Evolutionary conservation across 1,140 invertebrate genomes (phyloP), one percentile per base, ranked within the genome.

Genomic region (Drosophila nigromelanica): DNA sequence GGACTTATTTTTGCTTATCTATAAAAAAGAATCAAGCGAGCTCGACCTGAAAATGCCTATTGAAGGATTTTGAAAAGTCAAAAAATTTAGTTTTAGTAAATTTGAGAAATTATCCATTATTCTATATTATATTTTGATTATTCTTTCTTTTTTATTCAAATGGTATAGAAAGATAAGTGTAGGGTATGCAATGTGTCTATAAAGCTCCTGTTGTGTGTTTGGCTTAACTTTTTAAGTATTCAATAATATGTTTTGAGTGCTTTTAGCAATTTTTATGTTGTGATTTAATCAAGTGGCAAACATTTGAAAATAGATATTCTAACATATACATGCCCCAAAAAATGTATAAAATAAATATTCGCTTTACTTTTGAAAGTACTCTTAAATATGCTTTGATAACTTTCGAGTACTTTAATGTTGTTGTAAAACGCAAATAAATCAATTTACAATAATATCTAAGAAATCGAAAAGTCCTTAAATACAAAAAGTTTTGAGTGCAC

Each of bases 1-100:
- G 7, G 37, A 4, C 54, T 35, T 52, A 35, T 37, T 18, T 52
- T 14, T 18, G 50, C 50, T 15, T 14, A 37, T 33, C 54, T 56
- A 27, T 43, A 43, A 15, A 33, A 30, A 43, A 14, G 15, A 15
- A n/a, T 14, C n/a, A 4, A 7, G 3, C 4, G 0, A 7, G 8
- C 7, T 40, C 12, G 52, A 40, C 18, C 14, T 18, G 24, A 1
- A 8, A 15, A 18, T 30, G 47, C 47, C 12, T 11, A n/a, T 14
- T 15, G 21, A 5, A 35, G 1, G 5, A 35, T 3, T 35, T 35
- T 6, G 2, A 33, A 33, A 8, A 7, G 5, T 0, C 30, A 7
- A 33, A 33, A 33, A 33, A 3, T 35, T 10, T 35, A 10, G 0
- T 11, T 37, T 37, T 4, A 27, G 27, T 27, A 2, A 27, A 27